Conservation (phyloP, 2,888 invertebrate species). For the Zelleria hepariella region DNA sequence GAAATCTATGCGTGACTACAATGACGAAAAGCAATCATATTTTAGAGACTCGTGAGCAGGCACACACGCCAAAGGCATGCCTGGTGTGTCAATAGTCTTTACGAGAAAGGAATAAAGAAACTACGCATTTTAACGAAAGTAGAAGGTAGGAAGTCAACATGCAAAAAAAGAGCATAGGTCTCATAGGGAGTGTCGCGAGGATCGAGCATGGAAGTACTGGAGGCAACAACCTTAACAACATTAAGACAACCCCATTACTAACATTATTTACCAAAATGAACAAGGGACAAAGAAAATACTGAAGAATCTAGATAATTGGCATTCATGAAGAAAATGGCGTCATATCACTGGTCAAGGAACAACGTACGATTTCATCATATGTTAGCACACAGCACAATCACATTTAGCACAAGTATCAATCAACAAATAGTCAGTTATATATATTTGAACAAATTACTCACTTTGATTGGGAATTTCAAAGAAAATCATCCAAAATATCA, state of each 20-base stretch:
- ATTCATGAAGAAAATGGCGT: slow-evolving; percentile 74
- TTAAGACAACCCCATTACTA: neutral
- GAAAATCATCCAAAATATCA: slow-evolving; percentile 72
- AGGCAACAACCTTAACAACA: neutral
- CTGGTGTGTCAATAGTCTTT: neutral
- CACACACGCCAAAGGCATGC: neutral
- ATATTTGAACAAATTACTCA: slow-evolving; percentile 59
- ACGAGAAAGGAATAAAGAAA: slow-evolving; percentile 22
- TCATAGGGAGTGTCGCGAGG: neutral
- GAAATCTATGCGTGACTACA: neutral
- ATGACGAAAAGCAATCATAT: neutral
- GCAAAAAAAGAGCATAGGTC: slow-evolving; percentile 34
- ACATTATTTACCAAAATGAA: neutral
- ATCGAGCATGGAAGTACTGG: neutral
- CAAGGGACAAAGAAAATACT: slow-evolving; percentile 50
- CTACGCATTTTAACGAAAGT: slow-evolving; percentile 34
- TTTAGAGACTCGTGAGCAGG: neutral
- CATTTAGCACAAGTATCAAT: slow-evolving; percentile 10
- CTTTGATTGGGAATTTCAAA: slow-evolving; percentile 70
- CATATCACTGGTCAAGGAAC: slow-evolving; percentile 71
- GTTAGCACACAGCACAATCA: slow-evolving; percentile 47
- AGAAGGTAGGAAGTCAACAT: slow-evolving; percentile 39
- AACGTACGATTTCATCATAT: slow-evolving; percentile 68
- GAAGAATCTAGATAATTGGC: slow-evolving; percentile 66
- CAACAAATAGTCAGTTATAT: slow-evolving; percentile 39